Conservation (phyloP, 1,140 invertebrate species). For the Microplitis mediator region DNA sequence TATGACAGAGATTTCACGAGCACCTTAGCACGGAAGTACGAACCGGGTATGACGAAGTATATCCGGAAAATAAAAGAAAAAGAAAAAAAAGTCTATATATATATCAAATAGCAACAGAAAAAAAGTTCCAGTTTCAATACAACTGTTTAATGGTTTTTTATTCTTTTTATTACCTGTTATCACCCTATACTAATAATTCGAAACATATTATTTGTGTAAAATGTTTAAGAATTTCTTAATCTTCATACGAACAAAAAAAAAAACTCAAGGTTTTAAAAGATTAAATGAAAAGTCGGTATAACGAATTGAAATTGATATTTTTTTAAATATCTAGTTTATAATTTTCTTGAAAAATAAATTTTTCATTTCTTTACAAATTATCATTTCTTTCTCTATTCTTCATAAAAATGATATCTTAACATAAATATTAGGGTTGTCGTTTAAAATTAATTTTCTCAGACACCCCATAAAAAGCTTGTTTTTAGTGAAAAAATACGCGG, state of each 20-base stretch:
- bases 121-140: background rate
- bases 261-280: no score
- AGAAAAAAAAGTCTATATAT: background rate
- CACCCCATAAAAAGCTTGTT: no score
- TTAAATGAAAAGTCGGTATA: no score
- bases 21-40: constrained; percentile 9
- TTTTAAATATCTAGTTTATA: no score
- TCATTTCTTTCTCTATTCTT: no score
- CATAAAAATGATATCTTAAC: no score
- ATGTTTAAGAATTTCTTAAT: background rate
- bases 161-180: background rate
- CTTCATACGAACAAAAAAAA: no score
- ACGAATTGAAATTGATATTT: no score
- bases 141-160: background rate
- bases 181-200: background rate
- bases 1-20: background rate
- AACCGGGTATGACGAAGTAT: constrained; percentile 20
- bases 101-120: background rate
- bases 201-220: background rate
- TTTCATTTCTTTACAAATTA: no score
- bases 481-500: no score
- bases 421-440: no score
- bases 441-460: no score
- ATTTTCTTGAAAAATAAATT: background rate
- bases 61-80: background rate